Conservation (phyloP, 2,113 vertebrate species). For the Hypocryptadius cinnamomeus region DNA sequence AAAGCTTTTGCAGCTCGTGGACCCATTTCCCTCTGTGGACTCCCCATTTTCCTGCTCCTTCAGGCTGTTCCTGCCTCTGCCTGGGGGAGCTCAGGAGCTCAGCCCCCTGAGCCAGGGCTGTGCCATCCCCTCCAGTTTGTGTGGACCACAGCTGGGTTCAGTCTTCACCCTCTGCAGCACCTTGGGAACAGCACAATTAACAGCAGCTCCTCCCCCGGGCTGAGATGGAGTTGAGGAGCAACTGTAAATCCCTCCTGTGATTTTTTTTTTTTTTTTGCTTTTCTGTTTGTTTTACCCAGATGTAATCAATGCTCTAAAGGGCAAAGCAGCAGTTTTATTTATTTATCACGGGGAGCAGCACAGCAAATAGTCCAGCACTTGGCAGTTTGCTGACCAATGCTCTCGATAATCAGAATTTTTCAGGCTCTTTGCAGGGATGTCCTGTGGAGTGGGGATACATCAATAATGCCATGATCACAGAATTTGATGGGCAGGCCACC, state of each 20-base stretch:
- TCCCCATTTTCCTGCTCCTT: neutral
- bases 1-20: neutral
- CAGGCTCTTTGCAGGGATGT: neutral
- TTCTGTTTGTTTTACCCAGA: neutral
- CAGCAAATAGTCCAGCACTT: neutral
- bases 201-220: neutral
- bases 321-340: neutral
- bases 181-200: neutral
- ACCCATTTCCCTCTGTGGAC: neutral
- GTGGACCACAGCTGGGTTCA: accelerated
- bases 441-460: neutral
- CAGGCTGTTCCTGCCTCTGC: neutral
- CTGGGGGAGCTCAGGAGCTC: neutral
- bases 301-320: neutral
- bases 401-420: neutral
- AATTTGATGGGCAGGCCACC: neutral
- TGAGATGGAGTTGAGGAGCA: neutral
- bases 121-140: neutral
- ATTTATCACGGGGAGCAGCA: neutral
- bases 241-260: neutral
- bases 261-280: neutral
- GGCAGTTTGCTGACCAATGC: neutral
- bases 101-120: neutral
- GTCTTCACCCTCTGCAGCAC: neutral
- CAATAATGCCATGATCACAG: neutral